Evolutionary conservation across 1,140 invertebrate species (phyloP).

Genomic region (Prorops nasuta): DNA sequence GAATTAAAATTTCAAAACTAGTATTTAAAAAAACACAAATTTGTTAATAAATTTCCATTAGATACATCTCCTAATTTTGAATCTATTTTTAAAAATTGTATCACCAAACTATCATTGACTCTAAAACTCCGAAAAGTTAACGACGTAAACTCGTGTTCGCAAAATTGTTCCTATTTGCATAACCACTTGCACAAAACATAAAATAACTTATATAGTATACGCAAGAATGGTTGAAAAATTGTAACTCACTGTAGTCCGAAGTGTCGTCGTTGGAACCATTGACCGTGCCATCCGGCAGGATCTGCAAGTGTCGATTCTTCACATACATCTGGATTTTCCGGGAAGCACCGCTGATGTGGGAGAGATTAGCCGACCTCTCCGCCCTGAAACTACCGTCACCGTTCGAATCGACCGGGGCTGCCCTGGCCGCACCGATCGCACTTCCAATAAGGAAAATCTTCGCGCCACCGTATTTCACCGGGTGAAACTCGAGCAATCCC

Average conservation of each 20-base stretch:
- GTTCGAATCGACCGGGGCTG: constrained; percentile 32
- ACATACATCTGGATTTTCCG: constrained; percentile 78
- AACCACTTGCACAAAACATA: too few species aligned
- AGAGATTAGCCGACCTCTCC: constrained; percentile 72
- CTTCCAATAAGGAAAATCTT: constrained; percentile 27
- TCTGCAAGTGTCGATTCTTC: constrained; percentile 75
- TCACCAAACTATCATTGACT: too few species aligned
- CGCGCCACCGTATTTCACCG: constrained; percentile 16
- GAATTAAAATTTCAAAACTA: too few species aligned
- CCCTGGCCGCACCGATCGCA: constrained; percentile 31
- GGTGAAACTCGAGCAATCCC: constrained; percentile 14
- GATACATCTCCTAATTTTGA: too few species aligned
- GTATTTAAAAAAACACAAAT: too few species aligned
- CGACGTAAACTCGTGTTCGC: too few species aligned
- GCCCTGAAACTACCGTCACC: constrained; percentile 36
- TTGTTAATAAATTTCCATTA: too few species aligned
- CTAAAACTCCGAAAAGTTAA: background rate
- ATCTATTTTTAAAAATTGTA: too few species aligned
- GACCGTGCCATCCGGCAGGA: constrained; percentile 75
- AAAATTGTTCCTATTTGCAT: too few species aligned
- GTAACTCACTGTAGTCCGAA: constrained; percentile 80
- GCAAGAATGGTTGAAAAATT: background rate
- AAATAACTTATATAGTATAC: too few species aligned
- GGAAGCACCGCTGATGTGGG: constrained; percentile 69
- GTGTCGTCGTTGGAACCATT: constrained; percentile 73